Percentiles rank a stretch among this genome's conserved stretches.
These are phyloP conservation scores for Ganaspis sp. DNA, from an alignment of 1,140 invertebrate species.

Conservation along the genomic window DNA sequence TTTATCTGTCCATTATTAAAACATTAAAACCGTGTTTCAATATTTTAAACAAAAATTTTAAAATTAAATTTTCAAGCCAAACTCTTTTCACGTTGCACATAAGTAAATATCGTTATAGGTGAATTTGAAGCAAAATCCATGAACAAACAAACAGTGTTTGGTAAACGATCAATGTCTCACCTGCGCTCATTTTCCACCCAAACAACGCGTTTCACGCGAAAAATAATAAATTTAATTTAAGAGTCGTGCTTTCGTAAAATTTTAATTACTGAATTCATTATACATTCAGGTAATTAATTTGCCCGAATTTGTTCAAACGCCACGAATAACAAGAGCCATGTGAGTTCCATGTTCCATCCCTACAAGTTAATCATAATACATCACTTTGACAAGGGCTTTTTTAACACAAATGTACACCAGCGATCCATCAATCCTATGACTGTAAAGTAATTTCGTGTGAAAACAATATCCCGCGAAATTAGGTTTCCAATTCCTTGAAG, in stretches of 20 bases:
- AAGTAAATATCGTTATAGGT: background rate
- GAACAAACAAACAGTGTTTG: background rate
- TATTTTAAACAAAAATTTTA: background rate
- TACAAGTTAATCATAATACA: slow-evolving; percentile 28
- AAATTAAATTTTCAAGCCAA: too few species aligned
- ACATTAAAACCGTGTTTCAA: background rate
- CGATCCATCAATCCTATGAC: slow-evolving; percentile 15
- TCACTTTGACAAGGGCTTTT: slow-evolving; percentile 5
- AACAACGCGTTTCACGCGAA: background rate
- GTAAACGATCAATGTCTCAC: background rate
- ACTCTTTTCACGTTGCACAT: background rate
- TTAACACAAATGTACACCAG: background rate
- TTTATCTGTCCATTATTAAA: too few species aligned
- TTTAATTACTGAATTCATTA: too few species aligned
- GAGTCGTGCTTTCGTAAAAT: too few species aligned
- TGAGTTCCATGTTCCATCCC: background rate
- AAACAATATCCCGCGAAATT: slow-evolving; percentile 21
- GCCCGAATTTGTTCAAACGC: background rate
- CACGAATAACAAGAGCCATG: background rate
- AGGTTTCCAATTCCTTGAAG: slow-evolving; percentile 25
- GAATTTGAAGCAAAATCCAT: background rate
- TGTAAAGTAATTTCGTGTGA: slow-evolving; percentile 11
- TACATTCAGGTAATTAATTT: background rate
- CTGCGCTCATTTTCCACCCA: background rate
- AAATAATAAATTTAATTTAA: too few species aligned